phyloP scores from a whole-genome alignment of 2,888 invertebrate species.

The Hoplodrina ambigua region DNA sequence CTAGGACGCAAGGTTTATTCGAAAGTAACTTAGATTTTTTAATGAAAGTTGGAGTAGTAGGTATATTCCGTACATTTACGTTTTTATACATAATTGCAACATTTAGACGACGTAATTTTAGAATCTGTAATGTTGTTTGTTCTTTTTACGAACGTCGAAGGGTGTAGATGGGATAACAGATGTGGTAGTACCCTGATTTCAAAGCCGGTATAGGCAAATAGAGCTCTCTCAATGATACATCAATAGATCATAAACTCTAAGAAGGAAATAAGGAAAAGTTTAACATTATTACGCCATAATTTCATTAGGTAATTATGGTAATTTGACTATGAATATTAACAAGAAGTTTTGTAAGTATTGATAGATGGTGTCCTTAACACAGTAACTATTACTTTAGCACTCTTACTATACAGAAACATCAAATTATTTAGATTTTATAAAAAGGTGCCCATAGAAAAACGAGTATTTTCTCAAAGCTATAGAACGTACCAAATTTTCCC shows the following conservation, averaged over 20 bases:
- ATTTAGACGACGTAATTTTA: neutral
- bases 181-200: neutral
- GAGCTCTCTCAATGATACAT: neutral
- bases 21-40: neutral
- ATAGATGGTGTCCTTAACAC: slow-evolving; percentile 24
- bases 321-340: slow-evolving; percentile 21
- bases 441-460: neutral
- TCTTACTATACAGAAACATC: neutral
- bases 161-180: neutral
- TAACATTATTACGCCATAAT: neutral
- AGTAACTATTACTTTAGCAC: slow-evolving; percentile 11
- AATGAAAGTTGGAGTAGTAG: neutral
- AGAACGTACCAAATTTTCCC: too few relatives aligned
- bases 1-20: neutral
- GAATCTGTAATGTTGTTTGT: neutral
- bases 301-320: slow-evolving; percentile 1
- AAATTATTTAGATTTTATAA: neutral
- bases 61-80: neutral
- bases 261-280: slow-evolving; percentile 19
- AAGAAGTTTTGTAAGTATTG: slow-evolving; percentile 13
- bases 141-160: neutral
- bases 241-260: neutral
- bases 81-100: neutral
- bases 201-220: neutral
- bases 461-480: neutral